Conservation (phyloP, 2,888 invertebrate species). For the Cephus runcator region DNA sequence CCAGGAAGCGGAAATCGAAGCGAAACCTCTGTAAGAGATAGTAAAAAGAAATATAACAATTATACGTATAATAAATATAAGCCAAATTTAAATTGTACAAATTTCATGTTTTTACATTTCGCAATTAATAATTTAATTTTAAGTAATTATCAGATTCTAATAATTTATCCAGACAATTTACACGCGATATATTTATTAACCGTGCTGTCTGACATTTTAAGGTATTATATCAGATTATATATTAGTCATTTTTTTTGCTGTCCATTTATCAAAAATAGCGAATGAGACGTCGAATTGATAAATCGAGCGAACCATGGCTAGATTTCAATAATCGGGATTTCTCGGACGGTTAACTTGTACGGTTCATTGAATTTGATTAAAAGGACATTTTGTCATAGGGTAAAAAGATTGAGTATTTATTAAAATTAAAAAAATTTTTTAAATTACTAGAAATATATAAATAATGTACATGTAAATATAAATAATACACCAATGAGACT, state of each 20-base stretch:
- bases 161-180: no score
- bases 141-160: no score
- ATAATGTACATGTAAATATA: not conserved
- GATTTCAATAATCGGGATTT: not conserved
- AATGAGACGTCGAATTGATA: not conserved
- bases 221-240: not conserved
- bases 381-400: not conserved
- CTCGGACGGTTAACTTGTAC: not conserved
- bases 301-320: not conserved
- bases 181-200: no score
- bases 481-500: no score
- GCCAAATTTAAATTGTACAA: not conserved
- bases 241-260: not conserved
- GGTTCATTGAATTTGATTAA: not conserved
- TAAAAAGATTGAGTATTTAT: not conserved
- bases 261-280: not conserved
- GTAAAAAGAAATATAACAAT: not conserved
- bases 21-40: slow-evolving; percentile 3
- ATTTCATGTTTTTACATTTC: not conserved
- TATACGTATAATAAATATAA: not conserved
- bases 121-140: not conserved
- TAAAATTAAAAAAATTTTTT: not conserved
- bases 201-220: not conserved
- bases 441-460: not conserved
- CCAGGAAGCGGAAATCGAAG: slow-evolving; percentile 39